Evolutionary conservation across 2,113 vertebrate species (phyloP).

Genomic region (Lucifuga dentata): DNA sequence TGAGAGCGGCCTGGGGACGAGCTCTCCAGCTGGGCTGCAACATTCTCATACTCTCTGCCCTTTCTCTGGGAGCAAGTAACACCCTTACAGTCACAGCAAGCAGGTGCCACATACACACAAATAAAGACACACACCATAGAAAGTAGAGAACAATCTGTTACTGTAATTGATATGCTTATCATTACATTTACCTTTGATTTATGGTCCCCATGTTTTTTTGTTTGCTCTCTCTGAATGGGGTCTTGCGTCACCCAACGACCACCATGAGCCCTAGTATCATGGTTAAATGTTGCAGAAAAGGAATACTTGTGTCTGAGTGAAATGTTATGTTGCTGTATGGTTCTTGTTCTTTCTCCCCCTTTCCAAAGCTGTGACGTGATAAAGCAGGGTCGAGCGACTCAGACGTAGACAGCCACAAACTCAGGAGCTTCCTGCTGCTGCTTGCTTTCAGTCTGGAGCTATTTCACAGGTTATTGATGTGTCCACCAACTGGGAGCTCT

Average conservation of each 20-base stretch:
- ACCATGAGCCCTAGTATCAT: not conserved
- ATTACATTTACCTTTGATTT: conserved; percentile 52
- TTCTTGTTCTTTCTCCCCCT: conserved; percentile 6
- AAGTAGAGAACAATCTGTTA: conserved; percentile 38
- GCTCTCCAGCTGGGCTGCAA: conserved; percentile 46
- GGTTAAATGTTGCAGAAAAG: conserved; percentile 5
- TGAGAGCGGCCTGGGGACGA: conserved; percentile 69
- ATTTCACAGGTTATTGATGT: conserved; percentile 84
- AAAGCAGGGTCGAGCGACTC: conserved; percentile 24
- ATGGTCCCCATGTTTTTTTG: conserved; percentile 41
- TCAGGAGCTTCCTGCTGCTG: conserved; percentile 59
- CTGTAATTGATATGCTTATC: conserved; percentile 52
- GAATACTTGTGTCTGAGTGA: conserved; percentile 2
- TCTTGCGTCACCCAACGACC: conserved; percentile 39
- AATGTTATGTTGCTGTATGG: conserved; percentile 15
- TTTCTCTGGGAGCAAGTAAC: conserved; percentile 44
- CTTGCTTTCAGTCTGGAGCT: conserved; percentile 74
- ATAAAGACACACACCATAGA: conserved; percentile 26
- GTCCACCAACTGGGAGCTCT: conserved; percentile 78
- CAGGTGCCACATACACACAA: not conserved
- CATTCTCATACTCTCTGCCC: conserved; percentile 48
- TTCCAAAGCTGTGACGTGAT: not conserved
- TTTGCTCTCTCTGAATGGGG: conserved; percentile 56
- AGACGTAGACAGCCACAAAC: conserved; percentile 56
- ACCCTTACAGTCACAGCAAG: conserved; percentile 32